Percentiles rank a stretch among this genome's conserved stretches.
Conservation (phyloP, 1,140 invertebrate genomes). For the Dinoponera quadriceps region DNA sequence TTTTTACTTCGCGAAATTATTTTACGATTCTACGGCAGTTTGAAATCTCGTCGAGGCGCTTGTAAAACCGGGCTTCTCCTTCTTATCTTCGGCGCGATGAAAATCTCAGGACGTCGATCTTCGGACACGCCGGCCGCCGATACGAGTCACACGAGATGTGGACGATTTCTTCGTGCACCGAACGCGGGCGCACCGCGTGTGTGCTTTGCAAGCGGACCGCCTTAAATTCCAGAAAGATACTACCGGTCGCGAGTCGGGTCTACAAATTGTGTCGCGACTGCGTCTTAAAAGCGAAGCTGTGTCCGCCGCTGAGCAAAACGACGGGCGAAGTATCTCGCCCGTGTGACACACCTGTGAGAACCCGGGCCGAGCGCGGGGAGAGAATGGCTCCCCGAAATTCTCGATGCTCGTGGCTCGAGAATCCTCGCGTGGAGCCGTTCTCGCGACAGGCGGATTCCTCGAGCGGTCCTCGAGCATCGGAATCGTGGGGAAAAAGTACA, state of each 20-base stretch:
- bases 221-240: conserved; percentile 41
- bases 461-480: background rate
- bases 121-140: background rate
- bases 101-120: conserved; percentile 32
- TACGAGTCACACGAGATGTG: conserved; percentile 9
- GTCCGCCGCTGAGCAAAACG: conserved; percentile 67
- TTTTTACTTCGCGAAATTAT: too few species aligned
- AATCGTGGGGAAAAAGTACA: background rate
- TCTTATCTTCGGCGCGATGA: conserved; percentile 4
- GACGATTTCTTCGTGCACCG: conserved; percentile 16
- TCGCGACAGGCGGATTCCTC: background rate
- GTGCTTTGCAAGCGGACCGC: background rate
- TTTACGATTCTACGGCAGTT: too few species aligned
- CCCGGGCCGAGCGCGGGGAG: too few species aligned
- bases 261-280: conserved; percentile 34
- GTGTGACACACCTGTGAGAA: conserved; percentile 1
- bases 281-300: conserved; percentile 76
- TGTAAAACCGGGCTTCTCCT: background rate
- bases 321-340: conserved; percentile 70
- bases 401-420: background rate
- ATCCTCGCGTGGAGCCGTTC: conserved; percentile 7
- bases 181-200: background rate
- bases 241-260: conserved; percentile 2
- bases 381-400: conserved; percentile 42
- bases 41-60: too few species aligned